Evolutionary conservation across 2,888 invertebrate genomes (phyloP).

Genomic region (Lithophane ornitopus): DNA sequence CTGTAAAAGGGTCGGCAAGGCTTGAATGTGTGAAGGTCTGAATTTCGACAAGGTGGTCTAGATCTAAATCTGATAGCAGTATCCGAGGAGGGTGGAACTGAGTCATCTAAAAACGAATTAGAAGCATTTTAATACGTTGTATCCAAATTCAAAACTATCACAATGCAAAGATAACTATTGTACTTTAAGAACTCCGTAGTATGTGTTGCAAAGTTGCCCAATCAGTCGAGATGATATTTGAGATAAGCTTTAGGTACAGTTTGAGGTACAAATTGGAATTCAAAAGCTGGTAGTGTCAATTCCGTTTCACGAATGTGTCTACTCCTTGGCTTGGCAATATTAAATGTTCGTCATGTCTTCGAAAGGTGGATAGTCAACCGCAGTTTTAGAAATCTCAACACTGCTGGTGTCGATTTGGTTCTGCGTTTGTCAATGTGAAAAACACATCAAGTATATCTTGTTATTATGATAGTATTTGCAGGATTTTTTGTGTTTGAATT

Average conservation of each 20-base stretch:
- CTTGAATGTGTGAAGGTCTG: not conserved
- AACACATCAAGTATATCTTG: not conserved
- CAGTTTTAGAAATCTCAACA: not conserved
- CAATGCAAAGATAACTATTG: not conserved
- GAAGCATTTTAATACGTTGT: not conserved
- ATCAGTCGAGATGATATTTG: not conserved
- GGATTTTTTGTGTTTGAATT: slow-evolving; percentile 8
- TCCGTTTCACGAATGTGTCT: not conserved
- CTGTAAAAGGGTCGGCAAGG: slow-evolving; percentile 20
- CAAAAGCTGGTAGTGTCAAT: not conserved
- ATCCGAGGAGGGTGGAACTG: not conserved
- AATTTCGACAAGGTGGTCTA: slow-evolving; percentile 15
- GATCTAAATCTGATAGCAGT: slow-evolving; percentile 4
- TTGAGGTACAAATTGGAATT: not conserved
- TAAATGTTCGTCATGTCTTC: not conserved
- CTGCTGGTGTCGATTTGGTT: not conserved
- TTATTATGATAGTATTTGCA: not conserved
- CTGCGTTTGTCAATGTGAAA: not conserved
- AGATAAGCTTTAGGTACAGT: not conserved
- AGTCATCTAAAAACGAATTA: not conserved
- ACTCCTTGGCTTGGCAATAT: not conserved
- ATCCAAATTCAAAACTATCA: not conserved
- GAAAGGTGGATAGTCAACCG: not conserved
- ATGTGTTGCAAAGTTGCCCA: not conserved
- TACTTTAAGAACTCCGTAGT: not conserved